These are phyloP conservation scores for Tetragnatha montana DNA, from an alignment of 2,888 invertebrate species.

Conservation along the genomic window DNA sequence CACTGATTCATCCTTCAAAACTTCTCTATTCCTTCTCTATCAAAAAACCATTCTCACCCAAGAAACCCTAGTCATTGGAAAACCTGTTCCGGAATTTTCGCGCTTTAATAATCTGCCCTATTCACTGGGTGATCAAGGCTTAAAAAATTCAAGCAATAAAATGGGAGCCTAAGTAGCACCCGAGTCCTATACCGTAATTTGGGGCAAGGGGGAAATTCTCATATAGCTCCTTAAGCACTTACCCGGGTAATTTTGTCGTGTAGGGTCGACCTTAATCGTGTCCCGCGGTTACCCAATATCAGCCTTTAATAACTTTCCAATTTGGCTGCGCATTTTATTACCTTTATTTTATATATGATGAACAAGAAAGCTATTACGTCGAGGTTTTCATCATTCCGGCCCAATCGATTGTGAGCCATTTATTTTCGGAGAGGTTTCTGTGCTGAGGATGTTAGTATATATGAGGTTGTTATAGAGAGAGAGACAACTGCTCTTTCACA, in stretches of 20 bases:
- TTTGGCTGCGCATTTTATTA: conserved; percentile 67
- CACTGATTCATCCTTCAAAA: not conserved
- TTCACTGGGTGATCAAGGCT: conserved; percentile 44
- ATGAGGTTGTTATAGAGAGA: not conserved
- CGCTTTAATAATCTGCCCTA: conserved; percentile 25
- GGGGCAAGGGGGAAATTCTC: conserved; percentile 42
- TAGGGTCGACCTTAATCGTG: conserved; percentile 63
- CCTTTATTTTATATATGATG: conserved; percentile 69
- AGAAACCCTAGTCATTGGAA: not conserved
- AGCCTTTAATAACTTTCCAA: conserved; percentile 70
- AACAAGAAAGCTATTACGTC: conserved; percentile 57
- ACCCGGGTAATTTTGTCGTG: conserved; percentile 64
- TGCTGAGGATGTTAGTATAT: not conserved
- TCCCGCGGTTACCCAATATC: conserved; percentile 62
- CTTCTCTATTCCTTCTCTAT: not conserved
- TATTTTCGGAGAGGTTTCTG: conserved; percentile 26
- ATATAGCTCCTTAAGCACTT: conserved; percentile 64
- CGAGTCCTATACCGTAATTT: conserved; percentile 49
- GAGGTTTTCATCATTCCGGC: conserved; percentile 62
- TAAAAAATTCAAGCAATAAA: conserved; percentile 21
- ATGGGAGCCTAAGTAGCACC: conserved; percentile 47
- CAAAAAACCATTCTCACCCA: not conserved
- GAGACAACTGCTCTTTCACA: not conserved
- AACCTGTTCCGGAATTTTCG: conserved; percentile 3
- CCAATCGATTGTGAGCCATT: conserved; percentile 69